Conservation (phyloP, 2,888 invertebrate species). For the Pandemis corylana region DNA sequence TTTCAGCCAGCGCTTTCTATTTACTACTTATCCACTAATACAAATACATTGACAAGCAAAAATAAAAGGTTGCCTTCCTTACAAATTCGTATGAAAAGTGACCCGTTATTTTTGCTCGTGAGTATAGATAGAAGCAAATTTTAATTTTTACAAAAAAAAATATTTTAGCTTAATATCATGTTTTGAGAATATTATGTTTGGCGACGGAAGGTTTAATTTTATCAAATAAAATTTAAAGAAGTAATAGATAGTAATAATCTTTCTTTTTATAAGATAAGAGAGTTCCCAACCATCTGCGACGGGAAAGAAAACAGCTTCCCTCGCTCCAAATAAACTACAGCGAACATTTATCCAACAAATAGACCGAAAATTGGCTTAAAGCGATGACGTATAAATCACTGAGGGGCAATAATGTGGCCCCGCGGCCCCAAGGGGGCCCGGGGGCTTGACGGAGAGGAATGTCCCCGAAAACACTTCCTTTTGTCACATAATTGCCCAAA, state of each 20-base stretch:
- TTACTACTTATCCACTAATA: too few species aligned
- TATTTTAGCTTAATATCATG: too few species aligned
- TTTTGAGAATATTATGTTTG: too few species aligned
- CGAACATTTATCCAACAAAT: slow-evolving; percentile 41
- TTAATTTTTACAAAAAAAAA: too few species aligned
- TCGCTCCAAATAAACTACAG: slow-evolving; percentile 20
- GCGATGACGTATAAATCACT: slow-evolving; percentile 77
- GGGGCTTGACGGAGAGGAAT: slow-evolving; percentile 66
- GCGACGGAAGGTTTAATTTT: too few species aligned
- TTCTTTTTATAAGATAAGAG: background rate
- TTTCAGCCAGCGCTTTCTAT: too few species aligned
- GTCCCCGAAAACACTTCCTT: slow-evolving; percentile 78
- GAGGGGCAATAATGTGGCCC: slow-evolving; percentile 78
- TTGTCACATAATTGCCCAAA: slow-evolving; percentile 84
- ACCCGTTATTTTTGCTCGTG: too few species aligned
- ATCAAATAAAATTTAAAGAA: too few species aligned
- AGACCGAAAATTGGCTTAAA: slow-evolving; percentile 60
- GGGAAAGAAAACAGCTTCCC: slow-evolving; percentile 2
- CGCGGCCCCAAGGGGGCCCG: slow-evolving; percentile 70
- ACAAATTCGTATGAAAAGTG: too few species aligned
- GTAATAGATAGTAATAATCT: background rate
- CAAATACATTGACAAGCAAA: too few species aligned
- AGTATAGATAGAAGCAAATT: too few species aligned
- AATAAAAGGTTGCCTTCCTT: too few species aligned
- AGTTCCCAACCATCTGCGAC: background rate